Evolutionary conservation across 2,797 vertebrate species (phyloP), one percentile per base, ranked within the genome.

Genomic region (Gallinago solitaria): DNA sequence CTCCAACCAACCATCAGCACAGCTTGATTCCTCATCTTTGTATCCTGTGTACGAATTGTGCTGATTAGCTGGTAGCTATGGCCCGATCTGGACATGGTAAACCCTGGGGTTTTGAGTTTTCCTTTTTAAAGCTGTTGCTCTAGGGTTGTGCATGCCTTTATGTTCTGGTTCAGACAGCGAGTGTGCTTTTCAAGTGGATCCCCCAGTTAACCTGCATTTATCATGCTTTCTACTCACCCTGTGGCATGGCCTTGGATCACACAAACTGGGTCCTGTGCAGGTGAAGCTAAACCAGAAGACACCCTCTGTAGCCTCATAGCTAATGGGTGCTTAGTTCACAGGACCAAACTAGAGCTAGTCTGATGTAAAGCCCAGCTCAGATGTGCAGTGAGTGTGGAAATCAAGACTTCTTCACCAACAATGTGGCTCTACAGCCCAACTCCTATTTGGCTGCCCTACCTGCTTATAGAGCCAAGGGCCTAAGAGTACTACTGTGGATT

Each of bases 71-170:
- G 2, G 24, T 14, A 43, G 18, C n/a, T 79, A 28, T 57, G 17
- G 67, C 23, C 54, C 3, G 2, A 5, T 41, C 9, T 73, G 9
- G 45, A 27, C 24, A 39, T 50, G 12, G 5, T 33, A 25, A 59
- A 61, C 33, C 25, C 17, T 28, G 9, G 6, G 2, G 23, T 74
- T 70, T 78, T 25, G 9, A 4, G 2, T 32, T 80, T 74, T 81
- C 43, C 33, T 41, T 68, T 7, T 63, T 39, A 25, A 35, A 90
- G 20, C 12, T 45, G 10, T 25, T 24, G 21, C 35, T 70, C 10
- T 30, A 47, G n/a, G 45, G 11, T 5, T 1, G 1, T 1, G 0
- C 4, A 0, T 37, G 5, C 28, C 35, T 86, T 91, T 64, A 15
- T 65, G 6, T 19, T 87, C 11, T 48, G 33, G 13, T 57, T 86